phyloP scores from a whole-genome alignment of 2,797 vertebrate species.

The Carcharodon carcharias region DNA sequence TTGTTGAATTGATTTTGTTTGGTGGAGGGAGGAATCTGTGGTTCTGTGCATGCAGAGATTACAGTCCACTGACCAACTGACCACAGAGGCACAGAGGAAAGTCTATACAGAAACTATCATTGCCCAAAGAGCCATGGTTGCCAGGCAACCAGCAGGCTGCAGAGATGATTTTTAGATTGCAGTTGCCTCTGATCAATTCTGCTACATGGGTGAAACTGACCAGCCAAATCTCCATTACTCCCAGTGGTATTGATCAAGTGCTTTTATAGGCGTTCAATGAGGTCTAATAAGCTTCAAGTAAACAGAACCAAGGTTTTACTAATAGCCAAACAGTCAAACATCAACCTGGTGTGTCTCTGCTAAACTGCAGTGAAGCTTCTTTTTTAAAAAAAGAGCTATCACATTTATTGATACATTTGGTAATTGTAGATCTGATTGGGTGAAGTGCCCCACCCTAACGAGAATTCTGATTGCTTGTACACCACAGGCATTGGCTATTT shows the following conservation, averaged over 20 bases:
- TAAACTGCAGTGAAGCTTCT: slow-evolving; percentile 32
- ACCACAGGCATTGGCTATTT: not conserved
- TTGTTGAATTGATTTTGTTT: slow-evolving; percentile 52
- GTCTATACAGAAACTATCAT: slow-evolving; percentile 46
- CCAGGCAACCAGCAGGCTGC: slow-evolving; percentile 56
- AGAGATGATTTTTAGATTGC: slow-evolving; percentile 62
- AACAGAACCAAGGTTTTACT: slow-evolving; percentile 58
- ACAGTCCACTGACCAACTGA: slow-evolving; percentile 59
- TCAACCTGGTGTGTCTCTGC: slow-evolving; percentile 48
- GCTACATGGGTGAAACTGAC: slow-evolving; percentile 58
- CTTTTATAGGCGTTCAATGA: slow-evolving; percentile 63
- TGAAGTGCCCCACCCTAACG: slow-evolving; percentile 10
- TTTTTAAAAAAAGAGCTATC: slow-evolving; percentile 43
- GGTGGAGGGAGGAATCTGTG: slow-evolving; percentile 40
- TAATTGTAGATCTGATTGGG: slow-evolving; percentile 23
- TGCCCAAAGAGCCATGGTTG: slow-evolving; percentile 55
- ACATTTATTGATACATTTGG: slow-evolving; percentile 43
- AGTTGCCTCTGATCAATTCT: slow-evolving; percentile 63
- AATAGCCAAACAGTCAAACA: slow-evolving; percentile 54
- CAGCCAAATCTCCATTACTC: slow-evolving; percentile 59
- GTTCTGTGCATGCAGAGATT: slow-evolving; percentile 53
- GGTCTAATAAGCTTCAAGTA: slow-evolving; percentile 58
- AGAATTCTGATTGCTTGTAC: slow-evolving; percentile 31
- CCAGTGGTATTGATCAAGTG: slow-evolving; percentile 64
- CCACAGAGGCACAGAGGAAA: slow-evolving; percentile 53